A percentile compares a stretch with the other conserved stretches of the same genome.
Evolutionary conservation across 2,113 vertebrate species (phyloP).

Genomic region (Centropus bengalensis): DNA sequence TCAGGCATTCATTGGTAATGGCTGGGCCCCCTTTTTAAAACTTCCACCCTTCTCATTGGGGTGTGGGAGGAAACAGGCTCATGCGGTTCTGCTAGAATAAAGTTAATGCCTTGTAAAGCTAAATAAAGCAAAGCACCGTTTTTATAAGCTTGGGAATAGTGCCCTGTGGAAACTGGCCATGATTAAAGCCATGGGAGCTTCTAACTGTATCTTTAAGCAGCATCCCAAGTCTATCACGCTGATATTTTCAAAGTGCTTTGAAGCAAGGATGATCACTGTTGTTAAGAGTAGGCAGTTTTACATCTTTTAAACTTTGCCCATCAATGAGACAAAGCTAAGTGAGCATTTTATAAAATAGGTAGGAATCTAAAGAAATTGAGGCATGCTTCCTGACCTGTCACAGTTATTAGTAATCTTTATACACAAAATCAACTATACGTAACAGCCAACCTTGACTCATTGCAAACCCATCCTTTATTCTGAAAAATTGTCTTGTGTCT

Average conservation of each 20-base stretch:
- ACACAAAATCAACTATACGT: not conserved
- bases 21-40: not conserved
- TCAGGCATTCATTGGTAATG: not conserved
- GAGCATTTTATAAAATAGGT: not conserved
- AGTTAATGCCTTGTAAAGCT: conserved; percentile 14
- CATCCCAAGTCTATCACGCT: not conserved
- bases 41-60: not conserved
- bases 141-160: conserved; percentile 42
- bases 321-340: not conserved
- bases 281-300: not conserved
- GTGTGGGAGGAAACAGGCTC: not conserved
- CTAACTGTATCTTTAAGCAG: not conserved
- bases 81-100: not conserved
- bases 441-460: not conserved
- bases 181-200: not conserved
- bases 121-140: not conserved
- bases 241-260: conserved; percentile 8
- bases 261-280: not conserved
- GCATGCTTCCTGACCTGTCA: not conserved
- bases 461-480: not conserved
- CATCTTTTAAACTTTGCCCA: not conserved
- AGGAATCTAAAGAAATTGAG: not conserved
- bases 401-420: not conserved
- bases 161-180: conserved; percentile 20
- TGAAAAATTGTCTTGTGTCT: not conserved